Conservation (phyloP, 2,113 vertebrate genomes). For the Aleadryas rufinucha region DNA sequence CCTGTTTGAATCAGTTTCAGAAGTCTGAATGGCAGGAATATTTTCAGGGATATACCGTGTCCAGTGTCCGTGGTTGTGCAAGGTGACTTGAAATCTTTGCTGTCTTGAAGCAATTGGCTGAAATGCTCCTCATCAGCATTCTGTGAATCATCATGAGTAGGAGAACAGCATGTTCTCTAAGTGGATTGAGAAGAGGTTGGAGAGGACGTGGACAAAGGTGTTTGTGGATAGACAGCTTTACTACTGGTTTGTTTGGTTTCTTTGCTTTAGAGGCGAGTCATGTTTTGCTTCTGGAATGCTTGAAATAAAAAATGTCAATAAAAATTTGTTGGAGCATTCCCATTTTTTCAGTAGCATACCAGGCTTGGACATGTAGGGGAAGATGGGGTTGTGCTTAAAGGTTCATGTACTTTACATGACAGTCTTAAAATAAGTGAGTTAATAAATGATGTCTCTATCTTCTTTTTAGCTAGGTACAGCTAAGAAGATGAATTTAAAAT, state of each 20-base stretch:
- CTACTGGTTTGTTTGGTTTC: background rate
- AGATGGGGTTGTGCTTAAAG: background rate
- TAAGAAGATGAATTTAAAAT: background rate
- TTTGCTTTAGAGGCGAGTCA: background rate
- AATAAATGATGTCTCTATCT: background rate
- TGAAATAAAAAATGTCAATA: background rate
- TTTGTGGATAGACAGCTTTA: background rate
- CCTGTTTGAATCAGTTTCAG: background rate
- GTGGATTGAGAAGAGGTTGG: background rate
- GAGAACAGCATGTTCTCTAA: background rate
- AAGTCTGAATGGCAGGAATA: background rate
- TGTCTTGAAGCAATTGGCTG: background rate
- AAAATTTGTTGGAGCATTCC: background rate
- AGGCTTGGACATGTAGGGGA: background rate
- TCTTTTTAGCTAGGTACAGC: background rate
- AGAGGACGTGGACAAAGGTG: background rate
- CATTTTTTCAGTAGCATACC: background rate
- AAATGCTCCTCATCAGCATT: background rate
- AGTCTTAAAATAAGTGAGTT: background rate
- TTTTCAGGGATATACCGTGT: background rate
- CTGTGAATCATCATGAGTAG: background rate
- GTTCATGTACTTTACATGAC: accelerated
- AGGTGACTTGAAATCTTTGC: background rate
- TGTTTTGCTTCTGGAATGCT: background rate
- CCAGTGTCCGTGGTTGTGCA: background rate